phyloP scores from a whole-genome alignment of 2,888 invertebrate genomes.

The Ecdyonurus torrentis region DNA sequence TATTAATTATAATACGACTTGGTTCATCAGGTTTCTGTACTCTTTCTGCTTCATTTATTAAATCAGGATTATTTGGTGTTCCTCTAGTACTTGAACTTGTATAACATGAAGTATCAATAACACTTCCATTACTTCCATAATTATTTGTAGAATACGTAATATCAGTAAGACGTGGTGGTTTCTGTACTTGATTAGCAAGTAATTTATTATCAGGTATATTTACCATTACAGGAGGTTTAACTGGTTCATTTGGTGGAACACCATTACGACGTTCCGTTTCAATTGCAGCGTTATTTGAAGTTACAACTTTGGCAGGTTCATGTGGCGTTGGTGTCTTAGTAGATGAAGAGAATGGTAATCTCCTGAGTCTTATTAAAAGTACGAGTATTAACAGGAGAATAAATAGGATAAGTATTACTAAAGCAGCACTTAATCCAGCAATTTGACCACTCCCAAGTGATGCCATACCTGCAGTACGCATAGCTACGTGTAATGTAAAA shows the following conservation, averaged over 20 bases:
- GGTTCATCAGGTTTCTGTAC: slow-evolving; percentile 12
- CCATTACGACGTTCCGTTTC: slow-evolving; percentile 25
- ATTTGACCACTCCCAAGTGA: slow-evolving; percentile 56
- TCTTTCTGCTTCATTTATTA: slow-evolving; percentile 19
- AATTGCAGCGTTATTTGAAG: slow-evolving; percentile 24
- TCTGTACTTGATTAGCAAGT: slow-evolving; percentile 45
- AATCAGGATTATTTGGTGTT: slow-evolving; percentile 16
- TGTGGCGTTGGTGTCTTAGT: slow-evolving; percentile 52
- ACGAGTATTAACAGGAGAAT: slow-evolving; percentile 29
- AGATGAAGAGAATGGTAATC: slow-evolving; percentile 1
- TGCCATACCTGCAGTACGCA: slow-evolving; percentile 61
- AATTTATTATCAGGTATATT: neutral
- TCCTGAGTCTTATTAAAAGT: slow-evolving; percentile 39
- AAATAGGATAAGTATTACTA: slow-evolving; percentile 17
- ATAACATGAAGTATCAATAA: slow-evolving; percentile 13
- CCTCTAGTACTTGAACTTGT: neutral
- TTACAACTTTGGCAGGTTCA: slow-evolving; percentile 19
- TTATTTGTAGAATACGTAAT: slow-evolving; percentile 50
- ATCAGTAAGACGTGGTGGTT: slow-evolving; percentile 50
- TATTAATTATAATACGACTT: slow-evolving; percentile 6
- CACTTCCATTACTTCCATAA: slow-evolving; percentile 47
- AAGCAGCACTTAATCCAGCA: slow-evolving; percentile 40
- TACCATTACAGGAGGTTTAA: slow-evolving; percentile 25
- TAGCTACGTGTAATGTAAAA: slow-evolving; percentile 68
- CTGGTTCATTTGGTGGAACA: slow-evolving; percentile 25